These are phyloP conservation scores for Temnothorax curvispinosus DNA, from an alignment of 1,140 invertebrate species.

Conservation along the genomic window DNA sequence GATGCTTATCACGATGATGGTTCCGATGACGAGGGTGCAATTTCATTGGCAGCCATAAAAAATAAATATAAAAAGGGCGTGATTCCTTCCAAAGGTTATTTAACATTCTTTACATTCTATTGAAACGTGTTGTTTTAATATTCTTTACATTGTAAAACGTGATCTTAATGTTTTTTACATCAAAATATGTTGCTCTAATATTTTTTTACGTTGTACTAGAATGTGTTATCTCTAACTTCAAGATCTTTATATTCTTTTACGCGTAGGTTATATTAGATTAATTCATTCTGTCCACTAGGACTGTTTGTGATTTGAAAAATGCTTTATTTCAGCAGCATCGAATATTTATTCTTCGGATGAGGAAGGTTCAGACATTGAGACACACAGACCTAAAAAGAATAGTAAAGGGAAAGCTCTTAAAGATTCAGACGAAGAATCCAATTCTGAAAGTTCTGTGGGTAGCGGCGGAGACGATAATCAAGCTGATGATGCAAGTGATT, in stretches of 20 bases:
- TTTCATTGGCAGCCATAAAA: constrained; percentile 97
- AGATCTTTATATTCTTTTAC: not conserved
- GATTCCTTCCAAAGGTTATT: constrained; percentile 85
- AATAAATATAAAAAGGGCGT: constrained; percentile 94
- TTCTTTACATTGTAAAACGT: not conserved
- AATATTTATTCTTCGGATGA: constrained; percentile 97
- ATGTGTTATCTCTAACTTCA: not conserved
- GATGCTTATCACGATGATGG: constrained; percentile 90
- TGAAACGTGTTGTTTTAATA: not conserved
- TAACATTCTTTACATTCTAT: not conserved
- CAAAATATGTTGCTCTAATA: not conserved
- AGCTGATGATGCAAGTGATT: constrained; percentile 66
- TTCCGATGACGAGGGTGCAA: constrained; percentile 95
- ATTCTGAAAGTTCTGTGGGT: constrained; percentile 81
- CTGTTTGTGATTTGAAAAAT: constrained; percentile 24
- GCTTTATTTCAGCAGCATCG: constrained; percentile 84
- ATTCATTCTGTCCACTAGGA: not conserved
- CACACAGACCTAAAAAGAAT: constrained; percentile 90
- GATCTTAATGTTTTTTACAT: not conserved
- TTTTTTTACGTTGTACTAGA: not conserved
- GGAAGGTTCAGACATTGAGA: constrained; percentile 95
- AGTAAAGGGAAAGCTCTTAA: constrained; percentile 93
- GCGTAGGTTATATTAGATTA: not conserved
- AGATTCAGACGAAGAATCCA: constrained; percentile 92
- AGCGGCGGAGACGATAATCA: constrained; percentile 77